A percentile compares a stretch with the other conserved stretches of the same genome.
Conservation (phyloP, 2,113 vertebrate species). For the Oryzias javanicus region DNA sequence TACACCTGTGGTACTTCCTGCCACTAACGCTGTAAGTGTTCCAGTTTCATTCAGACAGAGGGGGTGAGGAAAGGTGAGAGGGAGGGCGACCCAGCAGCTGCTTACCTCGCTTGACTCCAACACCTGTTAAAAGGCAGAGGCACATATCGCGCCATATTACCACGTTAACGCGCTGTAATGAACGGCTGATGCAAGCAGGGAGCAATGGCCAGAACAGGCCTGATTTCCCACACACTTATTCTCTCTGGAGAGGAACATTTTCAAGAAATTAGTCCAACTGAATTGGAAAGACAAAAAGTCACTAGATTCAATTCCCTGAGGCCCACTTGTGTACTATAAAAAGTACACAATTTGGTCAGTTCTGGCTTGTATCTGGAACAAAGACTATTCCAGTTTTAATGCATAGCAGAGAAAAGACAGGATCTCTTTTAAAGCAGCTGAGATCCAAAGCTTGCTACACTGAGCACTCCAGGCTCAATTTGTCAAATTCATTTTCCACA, state of each 20-base stretch:
- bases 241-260: conserved; percentile 19
- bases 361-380: conserved; percentile 16
- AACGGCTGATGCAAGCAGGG: conserved; percentile 65
- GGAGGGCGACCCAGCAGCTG: conserved; percentile 64
- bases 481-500: conserved; percentile 58
- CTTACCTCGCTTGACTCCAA: conserved; percentile 66
- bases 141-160: conserved; percentile 36
- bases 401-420: conserved; percentile 12
- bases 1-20: conserved; percentile 61
- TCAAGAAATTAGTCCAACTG: conserved; percentile 23
- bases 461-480: conserved; percentile 49
- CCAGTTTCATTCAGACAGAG: conserved; percentile 62
- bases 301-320: conserved; percentile 1
- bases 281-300: conserved; percentile 11
- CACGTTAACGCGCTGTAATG: conserved; percentile 33
- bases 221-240: conserved; percentile 12
- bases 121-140: conserved; percentile 59
- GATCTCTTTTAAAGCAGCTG: conserved; percentile 13
- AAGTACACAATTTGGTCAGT: conserved; percentile 28
- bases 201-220: conserved; percentile 38
- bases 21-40: conserved; percentile 61
- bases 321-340: not conserved
- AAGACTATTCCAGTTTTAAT: conserved; percentile 18
- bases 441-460: conserved; percentile 37
- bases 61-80: conserved; percentile 58